Percentiles rank a stretch among this genome's conserved stretches.
Conservation (phyloP, 2,113 vertebrate species). For the Symphodus melops region DNA sequence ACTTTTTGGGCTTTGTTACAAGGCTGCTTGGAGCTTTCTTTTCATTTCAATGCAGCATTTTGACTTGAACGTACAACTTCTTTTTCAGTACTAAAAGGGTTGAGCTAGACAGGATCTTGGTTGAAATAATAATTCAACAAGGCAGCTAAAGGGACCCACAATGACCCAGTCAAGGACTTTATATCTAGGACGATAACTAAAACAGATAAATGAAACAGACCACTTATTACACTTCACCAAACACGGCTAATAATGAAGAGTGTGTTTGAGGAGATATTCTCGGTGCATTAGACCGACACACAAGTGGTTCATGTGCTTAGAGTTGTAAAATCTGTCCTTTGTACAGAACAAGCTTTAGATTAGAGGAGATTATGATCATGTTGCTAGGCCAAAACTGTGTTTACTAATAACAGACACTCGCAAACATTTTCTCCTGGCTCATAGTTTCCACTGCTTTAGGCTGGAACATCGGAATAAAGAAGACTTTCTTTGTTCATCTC, state of each 20-base stretch:
- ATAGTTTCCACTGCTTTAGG: slow-evolving; percentile 2
- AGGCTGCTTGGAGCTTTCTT: too few relatives aligned
- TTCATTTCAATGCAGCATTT: too few relatives aligned
- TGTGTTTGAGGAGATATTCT: slow-evolving; percentile 20
- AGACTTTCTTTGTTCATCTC: not conserved
- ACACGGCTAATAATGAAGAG: not conserved
- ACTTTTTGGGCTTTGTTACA: too few relatives aligned
- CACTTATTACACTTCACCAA: not conserved
- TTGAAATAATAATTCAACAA: not conserved
- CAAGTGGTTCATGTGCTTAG: slow-evolving; percentile 31
- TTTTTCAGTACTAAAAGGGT: too few relatives aligned
- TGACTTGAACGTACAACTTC: too few relatives aligned
- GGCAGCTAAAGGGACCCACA: too few relatives aligned
- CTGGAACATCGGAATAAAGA: not conserved
- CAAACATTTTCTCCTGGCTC: slow-evolving; percentile 6
- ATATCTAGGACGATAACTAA: not conserved
- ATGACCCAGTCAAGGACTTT: too few relatives aligned
- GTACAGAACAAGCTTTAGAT: slow-evolving; percentile 69
- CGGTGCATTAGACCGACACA: slow-evolving; percentile 10
- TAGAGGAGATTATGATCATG: slow-evolving; percentile 72
- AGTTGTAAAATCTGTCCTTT: slow-evolving; percentile 65
- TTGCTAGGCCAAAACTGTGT: slow-evolving; percentile 53
- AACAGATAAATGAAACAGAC: not conserved
- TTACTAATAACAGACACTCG: slow-evolving; percentile 58
- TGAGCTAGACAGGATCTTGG: not conserved